Evolutionary conservation across 2,888 invertebrate genomes (phyloP).

Genomic region (Leucania comma): DNA sequence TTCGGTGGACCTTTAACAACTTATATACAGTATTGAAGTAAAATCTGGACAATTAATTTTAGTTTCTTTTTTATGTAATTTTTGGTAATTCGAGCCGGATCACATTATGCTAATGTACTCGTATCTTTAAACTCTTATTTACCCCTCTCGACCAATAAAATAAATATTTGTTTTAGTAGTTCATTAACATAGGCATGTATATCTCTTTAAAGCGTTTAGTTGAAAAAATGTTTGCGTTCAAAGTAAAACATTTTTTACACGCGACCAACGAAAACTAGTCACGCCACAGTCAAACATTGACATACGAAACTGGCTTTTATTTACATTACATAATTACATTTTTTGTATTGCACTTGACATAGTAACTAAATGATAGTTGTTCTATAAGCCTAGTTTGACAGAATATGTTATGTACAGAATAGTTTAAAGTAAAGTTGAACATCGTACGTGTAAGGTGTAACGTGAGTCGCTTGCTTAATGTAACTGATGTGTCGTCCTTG

Average conservation of each 20-base stretch:
- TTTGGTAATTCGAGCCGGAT: conserved; percentile 19
- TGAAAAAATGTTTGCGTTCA: neutral
- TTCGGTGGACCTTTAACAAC: neutral
- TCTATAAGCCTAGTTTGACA: conserved; percentile 42
- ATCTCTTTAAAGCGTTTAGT: neutral
- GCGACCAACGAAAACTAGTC: conserved; percentile 15
- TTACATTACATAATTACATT: conserved; percentile 54
- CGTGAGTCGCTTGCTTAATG: conserved; percentile 25
- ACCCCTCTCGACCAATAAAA: conserved; percentile 2
- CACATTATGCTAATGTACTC: too few species aligned
- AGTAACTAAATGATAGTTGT: conserved; percentile 31
- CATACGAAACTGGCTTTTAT: conserved; percentile 46
- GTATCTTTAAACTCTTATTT: neutral
- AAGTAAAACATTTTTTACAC: conserved; percentile 1
- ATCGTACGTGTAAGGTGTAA: neutral
- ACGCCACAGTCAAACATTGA: conserved; percentile 33
- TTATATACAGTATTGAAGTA: too few species aligned
- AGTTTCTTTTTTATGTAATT: too few species aligned
- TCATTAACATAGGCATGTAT: neutral
- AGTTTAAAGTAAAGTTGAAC: neutral
- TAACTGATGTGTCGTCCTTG: neutral
- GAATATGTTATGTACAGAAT: conserved; percentile 8
- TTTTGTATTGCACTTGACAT: conserved; percentile 61
- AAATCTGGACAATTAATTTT: too few species aligned
- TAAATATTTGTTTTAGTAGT: neutral